phyloP scores from a whole-genome alignment of 2,797 vertebrate species.

The Staurois parvus region DNA sequence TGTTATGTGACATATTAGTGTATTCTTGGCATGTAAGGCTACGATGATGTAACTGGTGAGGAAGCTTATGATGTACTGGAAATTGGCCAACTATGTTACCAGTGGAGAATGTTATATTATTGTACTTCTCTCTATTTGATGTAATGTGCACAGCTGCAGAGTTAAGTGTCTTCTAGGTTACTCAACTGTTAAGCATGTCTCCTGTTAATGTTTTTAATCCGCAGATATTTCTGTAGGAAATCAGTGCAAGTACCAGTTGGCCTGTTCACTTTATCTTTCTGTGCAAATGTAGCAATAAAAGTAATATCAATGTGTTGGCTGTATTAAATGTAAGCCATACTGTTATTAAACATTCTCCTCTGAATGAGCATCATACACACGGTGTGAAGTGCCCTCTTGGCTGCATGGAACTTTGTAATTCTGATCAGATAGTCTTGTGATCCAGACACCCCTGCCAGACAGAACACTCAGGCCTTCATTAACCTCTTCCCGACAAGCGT shows the following conservation, averaged over 20 bases:
- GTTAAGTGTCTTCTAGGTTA: neutral
- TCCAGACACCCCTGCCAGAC: too few species aligned
- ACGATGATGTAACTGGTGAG: neutral
- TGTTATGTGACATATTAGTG: constrained; percentile 1
- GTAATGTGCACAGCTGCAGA: neutral
- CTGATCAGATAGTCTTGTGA: too few species aligned
- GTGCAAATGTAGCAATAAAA: neutral
- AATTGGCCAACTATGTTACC: constrained; percentile 39
- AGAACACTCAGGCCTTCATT: too few species aligned
- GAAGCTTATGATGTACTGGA: constrained; percentile 17
- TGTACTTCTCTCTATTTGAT: constrained; percentile 20
- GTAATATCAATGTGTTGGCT: neutral
- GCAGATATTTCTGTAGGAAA: neutral
- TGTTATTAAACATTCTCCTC: too few species aligned
- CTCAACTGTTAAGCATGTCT: neutral
- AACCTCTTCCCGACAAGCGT: too few species aligned
- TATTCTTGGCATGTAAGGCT: constrained; percentile 21
- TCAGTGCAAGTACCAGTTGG: neutral
- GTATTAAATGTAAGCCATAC: too few species aligned
- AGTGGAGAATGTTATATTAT: constrained; percentile 22
- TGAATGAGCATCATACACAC: too few species aligned
- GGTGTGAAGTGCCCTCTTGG: too few species aligned
- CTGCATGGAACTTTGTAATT: too few species aligned
- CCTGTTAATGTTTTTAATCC: neutral
- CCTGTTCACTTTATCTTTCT: neutral